Conservation (phyloP, 2,888 invertebrate genomes). For the Leptothorax acervorum region DNA sequence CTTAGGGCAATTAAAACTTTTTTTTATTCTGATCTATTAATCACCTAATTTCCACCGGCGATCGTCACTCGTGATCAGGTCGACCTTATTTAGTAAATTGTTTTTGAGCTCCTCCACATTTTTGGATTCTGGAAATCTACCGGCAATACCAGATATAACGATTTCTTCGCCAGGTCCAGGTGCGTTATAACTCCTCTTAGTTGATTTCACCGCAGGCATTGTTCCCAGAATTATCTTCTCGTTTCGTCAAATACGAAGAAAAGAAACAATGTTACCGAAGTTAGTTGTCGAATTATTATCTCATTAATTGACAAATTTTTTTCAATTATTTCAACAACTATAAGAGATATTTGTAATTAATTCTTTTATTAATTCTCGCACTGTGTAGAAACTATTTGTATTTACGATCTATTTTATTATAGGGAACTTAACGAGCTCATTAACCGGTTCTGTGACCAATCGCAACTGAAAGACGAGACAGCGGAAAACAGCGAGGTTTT, state of each 20-base stretch:
- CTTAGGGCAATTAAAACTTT: not conserved
- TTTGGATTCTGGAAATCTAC: constrained; percentile 92
- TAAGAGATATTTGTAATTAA: not conserved
- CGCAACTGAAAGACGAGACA: constrained; percentile 23
- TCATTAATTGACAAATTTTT: not conserved
- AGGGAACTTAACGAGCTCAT: not conserved
- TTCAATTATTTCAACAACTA: not conserved
- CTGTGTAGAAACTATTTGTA: not conserved
- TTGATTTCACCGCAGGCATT: not conserved
- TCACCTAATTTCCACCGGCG: constrained; percentile 84
- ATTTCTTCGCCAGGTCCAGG: constrained; percentile 85
- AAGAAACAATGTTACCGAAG: not conserved
- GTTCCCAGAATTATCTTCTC: not conserved
- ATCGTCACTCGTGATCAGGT: constrained; percentile 87
- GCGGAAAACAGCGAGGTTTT: constrained; percentile 51
- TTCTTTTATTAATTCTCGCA: not conserved
- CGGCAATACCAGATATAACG: constrained; percentile 90
- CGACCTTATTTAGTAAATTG: constrained; percentile 92
- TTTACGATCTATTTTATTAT: not conserved
- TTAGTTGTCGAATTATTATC: constrained; percentile 3
- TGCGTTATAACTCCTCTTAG: not conserved
- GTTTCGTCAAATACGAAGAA: not conserved
- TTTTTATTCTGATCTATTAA: not conserved
- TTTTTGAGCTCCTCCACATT: constrained; percentile 90
- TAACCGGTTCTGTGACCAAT: not conserved